Base-by-base conservation (phyloP, 2,113 vertebrate species). In the Melanerpes formicivorus region DNA sequence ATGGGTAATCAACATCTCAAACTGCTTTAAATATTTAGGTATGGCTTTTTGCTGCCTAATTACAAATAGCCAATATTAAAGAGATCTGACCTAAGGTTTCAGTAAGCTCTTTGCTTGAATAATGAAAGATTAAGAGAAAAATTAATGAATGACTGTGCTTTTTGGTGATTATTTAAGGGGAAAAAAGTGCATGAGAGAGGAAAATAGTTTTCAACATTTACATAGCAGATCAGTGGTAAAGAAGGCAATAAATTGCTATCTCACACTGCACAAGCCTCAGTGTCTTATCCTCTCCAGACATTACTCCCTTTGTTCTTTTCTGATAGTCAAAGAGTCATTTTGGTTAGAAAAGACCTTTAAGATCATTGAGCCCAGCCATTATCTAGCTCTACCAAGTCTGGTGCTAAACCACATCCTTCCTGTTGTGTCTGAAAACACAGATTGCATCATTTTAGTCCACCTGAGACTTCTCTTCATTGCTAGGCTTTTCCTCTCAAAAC, bases 21-120 rank as follows among this genome's bases (percentile, higher is more conserved):
- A 67, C 29, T 48, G 54, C 79, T 92, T 93, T 80, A 94, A 88
- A 82, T 87, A 89, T 82, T 80, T 82, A 92, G 84, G 69, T 48
- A 87, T 54, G 37, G 32, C 62, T 90, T 94, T 95, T 82, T 40
- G 71, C 54, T 77, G 56, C 12, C 42, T 85, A 85, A 87, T 87
- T 90, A 76, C 70, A 87, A 85, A 75, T 64, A 89, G 52, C 25
- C 60, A 74, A 18, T 72, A 79, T 80, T 89, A 66, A 90, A 82
- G 79, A 89, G 55, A 80, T 48, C 18, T 63, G 74, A 90, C 78
- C 75, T 90, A 55, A 74, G 14, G 23, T 90, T 93, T 87, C 25
- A 67, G 72, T 21, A 85, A 72, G 25, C 12, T 73, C 32, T 76
- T 81, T 65, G 74, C 58, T 93, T 70, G 18, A 55, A 40, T 80